Evolutionary conservation across 2,888 invertebrate species (phyloP).

Genomic region (Epinotia ramella): DNA sequence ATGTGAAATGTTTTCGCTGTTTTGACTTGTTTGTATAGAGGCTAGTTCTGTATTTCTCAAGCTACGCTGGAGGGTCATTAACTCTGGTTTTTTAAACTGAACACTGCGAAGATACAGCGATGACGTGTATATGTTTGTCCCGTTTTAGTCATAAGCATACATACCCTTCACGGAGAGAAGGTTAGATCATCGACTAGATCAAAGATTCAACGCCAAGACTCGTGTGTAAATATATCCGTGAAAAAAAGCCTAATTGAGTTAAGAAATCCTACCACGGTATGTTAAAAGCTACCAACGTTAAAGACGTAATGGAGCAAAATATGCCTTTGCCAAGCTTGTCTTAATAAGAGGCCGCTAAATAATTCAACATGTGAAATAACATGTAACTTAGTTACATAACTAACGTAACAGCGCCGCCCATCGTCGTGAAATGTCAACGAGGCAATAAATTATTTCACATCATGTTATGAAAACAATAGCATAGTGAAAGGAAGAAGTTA

Average conservation of each 20-base stretch:
- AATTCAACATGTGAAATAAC: conserved; percentile 3
- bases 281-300: neutral
- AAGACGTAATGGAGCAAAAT: conserved; percentile 6
- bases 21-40: too few species aligned
- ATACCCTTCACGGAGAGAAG: neutral
- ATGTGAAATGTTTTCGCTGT: too few species aligned
- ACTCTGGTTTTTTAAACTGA: too few species aligned
- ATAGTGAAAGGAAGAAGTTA: conserved; percentile 24
- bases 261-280: neutral
- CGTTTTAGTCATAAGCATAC: neutral
- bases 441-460: conserved; percentile 25
- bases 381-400: neutral
- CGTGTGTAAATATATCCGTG: neutral
- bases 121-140: neutral
- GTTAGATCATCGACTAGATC: neutral
- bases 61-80: too few species aligned
- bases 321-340: conserved; percentile 4
- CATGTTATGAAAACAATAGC: conserved; percentile 39
- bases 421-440: conserved; percentile 35
- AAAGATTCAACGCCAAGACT: neutral
- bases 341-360: conserved; percentile 2
- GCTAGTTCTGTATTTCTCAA: too few species aligned
- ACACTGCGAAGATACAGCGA: too few species aligned
- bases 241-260: neutral
- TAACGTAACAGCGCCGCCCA: conserved; percentile 8